Base-by-base conservation (phyloP, 2,888 invertebrate species). In the Hirtodrosophila trivittata region DNA sequence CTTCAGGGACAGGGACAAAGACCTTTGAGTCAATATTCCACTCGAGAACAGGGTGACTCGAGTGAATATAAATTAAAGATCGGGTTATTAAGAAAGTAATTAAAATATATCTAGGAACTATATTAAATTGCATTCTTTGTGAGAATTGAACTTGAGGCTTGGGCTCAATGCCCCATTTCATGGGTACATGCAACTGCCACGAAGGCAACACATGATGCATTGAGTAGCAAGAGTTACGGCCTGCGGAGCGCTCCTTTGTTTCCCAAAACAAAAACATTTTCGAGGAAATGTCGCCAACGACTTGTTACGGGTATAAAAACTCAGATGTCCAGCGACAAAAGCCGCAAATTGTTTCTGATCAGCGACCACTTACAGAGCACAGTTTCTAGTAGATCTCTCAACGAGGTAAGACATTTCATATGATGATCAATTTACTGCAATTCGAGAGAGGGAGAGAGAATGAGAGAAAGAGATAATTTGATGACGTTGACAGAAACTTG, bases 241-340 rank as follows among this genome's bases (percentile, higher is more conserved):
- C 8, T 12, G 41, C 10, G 16, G 41, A 45, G 12, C 5, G 8
- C 10, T 4, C 38, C 71, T 72, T 71, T 71, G 71, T 71, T 56
- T 26, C 50, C 37, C 18, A 21, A 33, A 50, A 38, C 10, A 32
- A 50, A 42, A 52, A 38, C 32, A 56, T 47, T 56, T 58, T 28
- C n/a, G 28, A 21, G 55, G 47, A 55, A 64, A 63, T 49, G 37
- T 16, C 55, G 41, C 41, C 52, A 49, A 55, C 38, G 25, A 47
- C 14, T 62, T 67, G 38, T 46, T 71, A n/a, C n/a, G n/a, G n/a
- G n/a, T n/a, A 71, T 71, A 71, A 67, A 71, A 68, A 59, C 52
- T 35, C 72, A 18, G 28, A 9, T 25, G 28, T 9, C 1, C 5
- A 6, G 7, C 25, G 4, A 21, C 9, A 10, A 21, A 25, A 18